Conservation (phyloP, 1,140 invertebrate species). For the Trigoniulus corallinus region DNA sequence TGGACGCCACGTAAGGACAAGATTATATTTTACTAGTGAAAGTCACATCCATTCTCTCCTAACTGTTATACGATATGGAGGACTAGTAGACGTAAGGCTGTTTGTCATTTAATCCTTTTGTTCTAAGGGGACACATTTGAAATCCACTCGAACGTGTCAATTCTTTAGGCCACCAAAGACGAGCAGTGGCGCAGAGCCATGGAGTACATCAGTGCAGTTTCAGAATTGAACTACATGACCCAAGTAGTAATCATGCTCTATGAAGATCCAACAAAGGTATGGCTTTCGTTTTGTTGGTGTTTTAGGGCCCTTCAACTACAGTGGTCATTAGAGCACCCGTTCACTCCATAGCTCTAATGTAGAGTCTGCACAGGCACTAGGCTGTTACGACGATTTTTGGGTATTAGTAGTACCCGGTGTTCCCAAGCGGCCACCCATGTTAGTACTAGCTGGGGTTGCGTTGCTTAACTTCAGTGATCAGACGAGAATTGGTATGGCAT, state of each 20-base stretch:
- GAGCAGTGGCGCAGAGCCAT: constrained; percentile 97
- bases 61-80: constrained; percentile 87
- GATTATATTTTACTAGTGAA: constrained; percentile 98
- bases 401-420: no score
- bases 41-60: constrained; percentile 97
- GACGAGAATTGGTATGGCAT: no score
- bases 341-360: no score
- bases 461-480: no score
- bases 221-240: constrained; percentile 98
- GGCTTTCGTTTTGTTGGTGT: no score
- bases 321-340: no score
- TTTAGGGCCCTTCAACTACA: no score
- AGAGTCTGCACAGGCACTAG: no score
- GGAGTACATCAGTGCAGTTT: constrained; percentile 94
- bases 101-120: constrained; percentile 1
- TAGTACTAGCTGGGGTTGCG: no score
- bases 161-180: constrained; percentile 53
- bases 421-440: no score
- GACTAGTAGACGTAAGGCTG: constrained; percentile 60
- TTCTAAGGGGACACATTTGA: constrained; percentile 4
- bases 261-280: constrained; percentile 96
- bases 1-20: constrained; percentile 86
- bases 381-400: no score
- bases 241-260: constrained; percentile 99
- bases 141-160: neutral